Conservation (phyloP, 2,113 vertebrate genomes). For the Corythoichthys intestinalis region DNA sequence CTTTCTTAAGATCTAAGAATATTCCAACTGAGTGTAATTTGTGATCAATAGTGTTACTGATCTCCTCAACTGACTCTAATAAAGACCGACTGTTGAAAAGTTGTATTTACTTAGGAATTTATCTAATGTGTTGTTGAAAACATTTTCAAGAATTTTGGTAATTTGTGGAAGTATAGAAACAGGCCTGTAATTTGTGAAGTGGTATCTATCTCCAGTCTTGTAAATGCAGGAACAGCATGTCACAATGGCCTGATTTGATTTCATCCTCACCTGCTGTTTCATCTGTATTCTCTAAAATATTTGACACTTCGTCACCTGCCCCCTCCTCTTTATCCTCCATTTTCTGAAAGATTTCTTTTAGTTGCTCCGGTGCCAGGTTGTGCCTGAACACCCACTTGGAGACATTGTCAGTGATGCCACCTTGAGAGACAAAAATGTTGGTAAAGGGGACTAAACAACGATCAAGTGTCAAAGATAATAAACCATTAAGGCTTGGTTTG, state of each 20-base stretch:
- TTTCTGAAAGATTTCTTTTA: constrained; percentile 73
- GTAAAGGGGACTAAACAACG: neutral
- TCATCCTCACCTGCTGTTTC: constrained; percentile 42
- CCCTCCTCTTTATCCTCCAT: constrained; percentile 41
- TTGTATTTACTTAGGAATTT: too few relatives aligned
- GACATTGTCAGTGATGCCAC: constrained; percentile 88
- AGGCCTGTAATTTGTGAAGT: too few relatives aligned
- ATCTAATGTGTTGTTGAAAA: too few relatives aligned
- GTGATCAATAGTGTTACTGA: too few relatives aligned
- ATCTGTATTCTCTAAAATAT: constrained; percentile 26
- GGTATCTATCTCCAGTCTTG: too few relatives aligned
- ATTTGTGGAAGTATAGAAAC: too few relatives aligned
- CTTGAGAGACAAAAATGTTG: constrained; percentile 51
- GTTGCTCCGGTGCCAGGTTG: constrained; percentile 72
- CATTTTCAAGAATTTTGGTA: too few relatives aligned
- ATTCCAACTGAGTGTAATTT: too few relatives aligned
- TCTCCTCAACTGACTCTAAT: too few relatives aligned
- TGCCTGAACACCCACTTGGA: constrained; percentile 95
- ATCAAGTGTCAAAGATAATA: neutral
- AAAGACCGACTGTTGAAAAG: too few relatives aligned
- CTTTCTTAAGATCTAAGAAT: too few relatives aligned
- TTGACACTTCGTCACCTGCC: constrained; percentile 4
- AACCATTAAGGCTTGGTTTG: neutral
- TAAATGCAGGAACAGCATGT: neutral
- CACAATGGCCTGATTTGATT: neutral